Base-by-base conservation (phyloP, 1,140 invertebrate genomes). In the Neodiprion virginianus region DNA sequence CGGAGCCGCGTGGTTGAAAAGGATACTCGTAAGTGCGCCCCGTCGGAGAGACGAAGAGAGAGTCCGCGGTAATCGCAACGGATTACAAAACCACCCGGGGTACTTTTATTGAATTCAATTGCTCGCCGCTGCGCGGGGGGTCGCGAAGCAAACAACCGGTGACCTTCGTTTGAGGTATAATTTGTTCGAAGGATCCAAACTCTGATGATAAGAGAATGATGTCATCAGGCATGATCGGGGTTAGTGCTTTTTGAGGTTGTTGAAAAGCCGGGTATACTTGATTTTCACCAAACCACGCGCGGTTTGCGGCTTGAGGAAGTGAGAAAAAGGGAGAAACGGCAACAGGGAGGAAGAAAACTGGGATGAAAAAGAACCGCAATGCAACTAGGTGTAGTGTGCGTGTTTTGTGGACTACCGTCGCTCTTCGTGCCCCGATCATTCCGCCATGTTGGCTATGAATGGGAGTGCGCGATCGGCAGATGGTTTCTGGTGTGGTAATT, bases 401-500 rank as follows among this genome's bases (percentile, higher is more conserved):
- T 40, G 28, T 40, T 40, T 40, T 61, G n/a, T 61, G 11, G 53
- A 61, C 53, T 61, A 61, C 53, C n/a, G 1, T 40, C 28, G 28
- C 28, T 12, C 11, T 61, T 61, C 11, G 53, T 61, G 53, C 53
- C 53, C 11, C 53, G 53, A 61, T 61, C 53, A 61, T 61, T 61
- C 53, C 53, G 53, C 53, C 53, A 61, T 61, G 53, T 61, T 61
- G 53, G n/a, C n/a, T 61, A 14, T 61, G 11, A 61, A 61, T 61
- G 53, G 53, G 3, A 61, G 53, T 61, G 53, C 53, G 53, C 53
- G 53, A 61, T 61, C 53, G 53, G 53, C 53, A 61, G 53, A 61
- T 61, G 53, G 53, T 61, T 61, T 61, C 53, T 61, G 53, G 53
- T 61, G 53, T 61, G 53, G 53, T 61, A 61, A 61, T 61, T 61